Evolutionary conservation across 2,888 invertebrate species (phyloP), one percentile per base, ranked within the genome.

Genomic region (Nycteola revayana): DNA sequence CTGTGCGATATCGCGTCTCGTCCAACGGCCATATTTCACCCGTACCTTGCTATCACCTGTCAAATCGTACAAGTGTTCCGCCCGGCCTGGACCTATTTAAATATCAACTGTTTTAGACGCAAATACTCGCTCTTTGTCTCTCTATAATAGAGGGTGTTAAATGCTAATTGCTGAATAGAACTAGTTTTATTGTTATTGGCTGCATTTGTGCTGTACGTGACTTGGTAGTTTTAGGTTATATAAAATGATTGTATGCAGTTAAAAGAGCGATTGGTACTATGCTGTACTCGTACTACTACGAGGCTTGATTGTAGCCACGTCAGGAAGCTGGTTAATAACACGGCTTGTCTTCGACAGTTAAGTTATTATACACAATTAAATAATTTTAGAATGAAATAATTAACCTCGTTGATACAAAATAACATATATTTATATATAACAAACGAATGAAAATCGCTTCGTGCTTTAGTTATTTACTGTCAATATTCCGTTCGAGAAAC

Each of bases 21-120:
- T 58, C 66, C 51, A 61, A 55, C 61, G 46, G 70, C 75, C 68
- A 80, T 87, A 87, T 82, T 79, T 87, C 81, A 86, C 80, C 48
- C 62, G 66, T 50, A 47, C 54, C 49, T 53, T 58, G 68, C 79
- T 87, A 87, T 87, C 86, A 84, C 82, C 79, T 81, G 85, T 86
- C 86, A 83, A 73, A 87, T 84, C 85, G 75, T 70, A 78, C 85
- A 82, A 87, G 84, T 84, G 83, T 85, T 80, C 74, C 76, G 73
- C 78, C 75, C 71, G 69, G 64, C 70, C 65, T 64, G 68, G 69
- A 68, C 80, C 80, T 75, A 85, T 82, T 83, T 85, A 81, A 85
- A 84, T 84, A 82, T 81, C 78, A 77, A 73, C 72, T 60, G 73
- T 78, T 76, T 74, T 66, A 74, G 69, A 76, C 67, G 64, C 62